Base-by-base conservation (phyloP, 2,888 invertebrate species). In the Acrobasis suavella region DNA sequence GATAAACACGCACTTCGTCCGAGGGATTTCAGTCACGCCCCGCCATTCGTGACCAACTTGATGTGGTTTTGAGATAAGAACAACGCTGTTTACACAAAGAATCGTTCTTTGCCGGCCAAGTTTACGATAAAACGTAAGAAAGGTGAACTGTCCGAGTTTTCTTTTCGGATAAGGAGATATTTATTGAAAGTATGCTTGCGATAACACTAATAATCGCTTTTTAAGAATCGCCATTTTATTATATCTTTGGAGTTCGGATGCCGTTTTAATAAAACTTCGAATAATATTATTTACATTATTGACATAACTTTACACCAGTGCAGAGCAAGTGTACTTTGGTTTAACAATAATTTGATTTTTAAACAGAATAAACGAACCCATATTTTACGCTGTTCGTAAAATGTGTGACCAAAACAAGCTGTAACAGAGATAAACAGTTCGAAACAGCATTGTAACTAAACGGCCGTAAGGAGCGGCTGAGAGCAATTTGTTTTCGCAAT, bases 401-500 rank as follows among this genome's bases (percentile, higher is more conserved):
- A 39, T 51, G 38, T 37, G 50, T 39, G 50, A 42, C 39, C 51
- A 52, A 60, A 64, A 62, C 7, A 65, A 64, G 63, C 50, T 49
- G 55, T 37, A 51, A 22, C 37, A 56, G 54, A 61, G 37, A 62
- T 61, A 65, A 66, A 63, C 60, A 64, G 65, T 63, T 62, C 50
- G 62, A 59, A 64, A 66, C 71, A 72, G 66, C 71, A 69, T 69
- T 72, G 74, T 75, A 68, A 73, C 76, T 81, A 75, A 79, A 74
- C 75, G 77, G 77, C 72, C 78, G 79, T 75, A 78, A 81, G 77
- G 77, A 80, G 72, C 77, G 76, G 74, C 75, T 71, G 75, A 74
- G 79, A 81, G 82, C 80, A 85, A 87, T 89, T 89, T 84, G 83
- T 83, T 86, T 56, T 82, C 77, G 85, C 82, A 89, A 89, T 87